phyloP scores from a whole-genome alignment of 2,797 vertebrate species.

The Podarcis siculus region DNA sequence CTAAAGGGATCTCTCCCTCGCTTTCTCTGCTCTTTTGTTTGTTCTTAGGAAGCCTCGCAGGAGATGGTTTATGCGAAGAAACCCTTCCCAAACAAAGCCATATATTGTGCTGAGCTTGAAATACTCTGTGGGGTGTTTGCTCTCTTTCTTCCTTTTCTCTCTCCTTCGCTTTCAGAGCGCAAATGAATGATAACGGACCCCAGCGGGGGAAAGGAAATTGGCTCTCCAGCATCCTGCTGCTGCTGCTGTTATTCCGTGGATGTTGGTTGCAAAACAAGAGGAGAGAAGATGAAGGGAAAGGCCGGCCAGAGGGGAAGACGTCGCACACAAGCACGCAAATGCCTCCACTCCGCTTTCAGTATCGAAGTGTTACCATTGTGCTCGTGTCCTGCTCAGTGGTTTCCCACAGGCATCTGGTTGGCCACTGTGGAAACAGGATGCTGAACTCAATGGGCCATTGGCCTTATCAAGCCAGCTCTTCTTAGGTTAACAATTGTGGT shows the following conservation, averaged over 20 bases:
- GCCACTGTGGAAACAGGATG: too few relatives aligned
- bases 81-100: conserved; percentile 7
- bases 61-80: neutral
- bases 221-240: neutral
- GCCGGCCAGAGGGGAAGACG: neutral
- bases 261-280: neutral
- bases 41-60: neutral
- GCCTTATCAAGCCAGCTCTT: too few relatives aligned
- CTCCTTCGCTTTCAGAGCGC: neutral
- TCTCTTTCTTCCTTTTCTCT: too few relatives aligned
- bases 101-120: neutral
- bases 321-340: neutral
- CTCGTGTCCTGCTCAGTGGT: too few relatives aligned
- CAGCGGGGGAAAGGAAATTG: neutral
- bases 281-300: accelerated
- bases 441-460: too few relatives aligned
- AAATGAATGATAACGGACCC: neutral
- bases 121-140: neutral
- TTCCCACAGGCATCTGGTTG: too few relatives aligned
- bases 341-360: neutral
- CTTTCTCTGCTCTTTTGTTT: neutral
- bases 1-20: neutral
- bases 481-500: too few relatives aligned
- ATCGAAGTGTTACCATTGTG: too few relatives aligned
- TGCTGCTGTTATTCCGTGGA: neutral